Evolutionary conservation across 2,888 invertebrate species (phyloP), one percentile per base, ranked within the genome.

Genomic region (Drosophila paucipuncta): DNA sequence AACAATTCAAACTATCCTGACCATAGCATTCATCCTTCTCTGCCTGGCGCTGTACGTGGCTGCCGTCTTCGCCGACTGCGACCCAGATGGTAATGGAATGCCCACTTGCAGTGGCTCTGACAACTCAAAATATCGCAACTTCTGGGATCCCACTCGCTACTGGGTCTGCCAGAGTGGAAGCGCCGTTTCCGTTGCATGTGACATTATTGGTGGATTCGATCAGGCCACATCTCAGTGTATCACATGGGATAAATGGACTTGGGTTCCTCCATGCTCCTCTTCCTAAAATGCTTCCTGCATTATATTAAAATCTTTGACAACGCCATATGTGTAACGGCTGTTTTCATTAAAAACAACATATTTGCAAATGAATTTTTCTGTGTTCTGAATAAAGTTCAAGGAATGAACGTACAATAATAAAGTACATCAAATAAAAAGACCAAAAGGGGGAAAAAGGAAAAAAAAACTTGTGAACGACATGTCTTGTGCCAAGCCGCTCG

Each of bases 401-500:
- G 22, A n/a, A 11, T 22, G 5, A 22, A 22, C 22, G 11, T 43
- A 5, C 28, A 49, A 28, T 2, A 25, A 25, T 7, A 25, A 25
- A 13, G 22, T n/a, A 31, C 1, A 13, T 4, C 22, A 35, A 30
- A 37, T 35, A 69, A 16, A 13, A 28, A 41, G 4, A 10, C 0
- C 4, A 0, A 47, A 47, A 7, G 4, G 1, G 1, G 25, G 18
- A 53, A 2, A 35, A 22, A 61, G 4, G 5, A 16, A 30, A 71
- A 91, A 92, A 92, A 92, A 91, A 91, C 68, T 80, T 72, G 68
- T 89, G 92, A 80, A 82, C 91, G 92, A 85, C 90, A 75, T 85
- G 89, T 93, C 92, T 86, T 92, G 92, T 93, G 93, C 93, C 93
- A 83, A 80, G 87, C 82, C 90, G 91, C 75, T 79, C 79, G 88